Evolutionary conservation across 1,140 invertebrate species (phyloP).

Genomic region (Plectrocnemia conspersa): DNA sequence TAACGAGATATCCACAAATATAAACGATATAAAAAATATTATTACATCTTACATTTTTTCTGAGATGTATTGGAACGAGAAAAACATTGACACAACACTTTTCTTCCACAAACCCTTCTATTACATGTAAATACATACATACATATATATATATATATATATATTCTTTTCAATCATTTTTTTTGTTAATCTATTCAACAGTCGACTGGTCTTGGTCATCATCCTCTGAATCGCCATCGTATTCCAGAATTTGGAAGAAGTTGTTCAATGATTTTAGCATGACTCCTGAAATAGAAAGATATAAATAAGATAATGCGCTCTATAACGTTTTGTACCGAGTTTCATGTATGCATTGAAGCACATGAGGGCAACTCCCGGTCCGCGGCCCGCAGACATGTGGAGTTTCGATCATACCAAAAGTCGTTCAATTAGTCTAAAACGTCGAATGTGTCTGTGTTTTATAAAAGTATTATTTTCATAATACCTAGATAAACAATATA

Average conservation of each 20-base stretch:
- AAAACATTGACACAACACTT: too few species aligned
- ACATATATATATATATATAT: neutral
- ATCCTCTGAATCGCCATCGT: conserved; percentile 46
- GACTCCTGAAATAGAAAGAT: conserved; percentile 38
- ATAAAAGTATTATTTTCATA: too few species aligned
- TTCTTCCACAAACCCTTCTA: neutral
- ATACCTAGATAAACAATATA: too few species aligned
- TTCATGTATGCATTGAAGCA: neutral
- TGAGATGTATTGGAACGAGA: too few species aligned
- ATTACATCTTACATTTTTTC: too few species aligned
- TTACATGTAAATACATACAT: conserved; percentile 1
- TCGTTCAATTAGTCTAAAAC: too few species aligned
- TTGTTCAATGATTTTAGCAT: conserved; percentile 54
- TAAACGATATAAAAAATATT: too few species aligned
- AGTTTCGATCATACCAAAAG: too few species aligned
- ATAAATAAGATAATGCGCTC: neutral
- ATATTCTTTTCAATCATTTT: neutral
- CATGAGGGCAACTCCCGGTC: neutral
- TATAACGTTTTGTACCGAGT: neutral
- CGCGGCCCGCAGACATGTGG: too few species aligned
- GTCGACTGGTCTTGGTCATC: conserved; percentile 13
- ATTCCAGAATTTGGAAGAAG: conserved; percentile 53
- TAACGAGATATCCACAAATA: too few species aligned
- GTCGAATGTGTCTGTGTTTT: too few species aligned
- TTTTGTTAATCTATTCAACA: neutral